These are phyloP conservation scores for Mythimna lalbum DNA, from an alignment of 2,888 invertebrate species.

Conservation along the genomic window DNA sequence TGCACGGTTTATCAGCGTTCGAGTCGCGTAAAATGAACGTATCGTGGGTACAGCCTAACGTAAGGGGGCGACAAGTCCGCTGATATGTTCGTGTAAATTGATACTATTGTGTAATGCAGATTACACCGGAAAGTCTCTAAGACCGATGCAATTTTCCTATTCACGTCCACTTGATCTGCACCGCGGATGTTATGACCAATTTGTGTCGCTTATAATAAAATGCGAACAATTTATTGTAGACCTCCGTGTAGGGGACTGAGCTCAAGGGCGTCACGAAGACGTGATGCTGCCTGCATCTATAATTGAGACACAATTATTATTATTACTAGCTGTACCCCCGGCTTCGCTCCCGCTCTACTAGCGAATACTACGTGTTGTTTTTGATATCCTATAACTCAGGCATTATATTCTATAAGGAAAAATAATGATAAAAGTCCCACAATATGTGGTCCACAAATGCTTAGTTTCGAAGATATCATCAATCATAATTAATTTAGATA, in stretches of 20 bases:
- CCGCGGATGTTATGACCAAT: conserved; percentile 21
- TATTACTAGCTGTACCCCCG: too few species aligned
- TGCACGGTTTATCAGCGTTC: too few species aligned
- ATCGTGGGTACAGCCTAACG: not conserved
- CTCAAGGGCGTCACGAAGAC: not conserved
- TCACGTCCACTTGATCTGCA: conserved; percentile 8
- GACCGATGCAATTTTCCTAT: conserved; percentile 41
- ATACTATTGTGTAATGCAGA: conserved; percentile 4
- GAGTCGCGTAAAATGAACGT: not conserved
- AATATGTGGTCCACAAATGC: too few species aligned
- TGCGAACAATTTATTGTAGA: conserved; percentile 19
- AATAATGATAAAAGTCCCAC: too few species aligned
- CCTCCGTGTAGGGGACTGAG: conserved; percentile 1
- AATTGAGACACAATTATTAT: not conserved
- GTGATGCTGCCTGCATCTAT: not conserved
- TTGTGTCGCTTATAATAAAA: conserved; percentile 20
- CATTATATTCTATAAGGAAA: too few species aligned
- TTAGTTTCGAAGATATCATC: too few species aligned
- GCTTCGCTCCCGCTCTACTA: too few species aligned
- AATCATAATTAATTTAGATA: too few species aligned
- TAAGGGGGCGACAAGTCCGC: not conserved
- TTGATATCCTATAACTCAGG: too few species aligned
- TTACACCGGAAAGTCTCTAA: conserved; percentile 13
- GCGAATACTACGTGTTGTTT: too few species aligned
- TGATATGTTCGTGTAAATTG: not conserved